These are phyloP conservation scores for Delphinus delphis DNA, from an alignment of 2,113 vertebrate genomes.

Conservation along the genomic window DNA sequence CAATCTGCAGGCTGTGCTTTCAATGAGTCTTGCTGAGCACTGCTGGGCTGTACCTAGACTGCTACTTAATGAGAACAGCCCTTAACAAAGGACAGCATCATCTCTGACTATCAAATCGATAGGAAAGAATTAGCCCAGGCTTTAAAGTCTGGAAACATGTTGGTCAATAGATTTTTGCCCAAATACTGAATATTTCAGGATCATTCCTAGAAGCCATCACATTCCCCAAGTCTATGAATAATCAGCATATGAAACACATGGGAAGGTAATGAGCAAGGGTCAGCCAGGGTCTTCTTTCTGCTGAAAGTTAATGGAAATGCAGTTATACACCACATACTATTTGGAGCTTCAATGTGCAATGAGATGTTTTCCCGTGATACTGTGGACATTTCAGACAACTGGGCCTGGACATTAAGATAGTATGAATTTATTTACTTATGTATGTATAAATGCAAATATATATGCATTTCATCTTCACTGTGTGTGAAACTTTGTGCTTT, in stretches of 20 bases:
- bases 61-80: slow-evolving; percentile 76
- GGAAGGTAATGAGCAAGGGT: not conserved
- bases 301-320: not conserved
- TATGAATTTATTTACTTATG: not conserved
- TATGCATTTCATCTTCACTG: not conserved
- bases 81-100: slow-evolving; percentile 76
- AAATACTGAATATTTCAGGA: slow-evolving; percentile 27
- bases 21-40: slow-evolving; percentile 76
- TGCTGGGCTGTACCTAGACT: slow-evolving; percentile 58
- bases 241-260: not conserved
- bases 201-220: not conserved
- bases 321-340: not conserved
- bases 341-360: not conserved
- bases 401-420: not conserved
- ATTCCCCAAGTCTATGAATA: not conserved
- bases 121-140: slow-evolving; percentile 23
- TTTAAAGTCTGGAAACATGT: slow-evolving; percentile 58
- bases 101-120: slow-evolving; percentile 41
- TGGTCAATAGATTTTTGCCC: not conserved
- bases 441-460: not conserved
- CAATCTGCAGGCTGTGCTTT: slow-evolving; percentile 79
- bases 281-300: not conserved
- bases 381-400: not conserved
- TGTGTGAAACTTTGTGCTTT: not conserved
- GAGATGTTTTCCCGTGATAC: not conserved